These are phyloP conservation scores for Carcina quercana DNA, from an alignment of 2,888 invertebrate species.

Conservation along the genomic window DNA sequence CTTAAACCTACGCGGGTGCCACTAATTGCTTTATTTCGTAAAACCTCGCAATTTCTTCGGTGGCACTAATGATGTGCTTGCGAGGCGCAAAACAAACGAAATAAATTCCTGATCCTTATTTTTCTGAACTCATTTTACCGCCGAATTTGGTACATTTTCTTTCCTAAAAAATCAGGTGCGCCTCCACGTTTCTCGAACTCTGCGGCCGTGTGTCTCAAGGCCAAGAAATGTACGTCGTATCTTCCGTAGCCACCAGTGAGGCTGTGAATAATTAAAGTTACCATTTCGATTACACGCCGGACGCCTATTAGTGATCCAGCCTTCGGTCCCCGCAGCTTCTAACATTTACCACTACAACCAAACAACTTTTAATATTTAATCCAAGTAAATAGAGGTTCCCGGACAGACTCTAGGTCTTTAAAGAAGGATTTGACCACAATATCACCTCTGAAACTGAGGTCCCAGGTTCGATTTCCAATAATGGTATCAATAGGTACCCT, in stretches of 20 bases:
- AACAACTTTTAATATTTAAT: too few species aligned
- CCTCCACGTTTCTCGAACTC: too few species aligned
- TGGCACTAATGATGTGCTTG: too few species aligned
- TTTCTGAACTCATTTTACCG: too few species aligned
- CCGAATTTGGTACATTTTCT: too few species aligned
- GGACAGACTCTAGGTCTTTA: neutral
- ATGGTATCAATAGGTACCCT: too few species aligned
- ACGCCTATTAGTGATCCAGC: conserved; percentile 9
- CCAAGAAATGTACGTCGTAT: conserved; percentile 14
- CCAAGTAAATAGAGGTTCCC: too few species aligned
- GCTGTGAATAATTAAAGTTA: conserved; percentile 22
- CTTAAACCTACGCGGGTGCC: too few species aligned
- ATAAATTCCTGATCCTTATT: too few species aligned
- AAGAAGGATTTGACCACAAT: neutral
- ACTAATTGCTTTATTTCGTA: too few species aligned
- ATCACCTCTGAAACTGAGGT: neutral
- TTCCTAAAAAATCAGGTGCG: neutral
- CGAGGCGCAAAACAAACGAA: too few species aligned
- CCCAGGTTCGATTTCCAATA: neutral
- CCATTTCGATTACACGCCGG: conserved; percentile 18
- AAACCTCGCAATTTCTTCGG: too few species aligned
- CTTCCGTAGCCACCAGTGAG: conserved; percentile 16
- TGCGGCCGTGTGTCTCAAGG: conserved; percentile 2
- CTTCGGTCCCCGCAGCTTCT: neutral
- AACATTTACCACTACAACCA: neutral